Base-by-base conservation (phyloP, 2,888 invertebrate genomes). In the Lasioglossum lativentre region DNA sequence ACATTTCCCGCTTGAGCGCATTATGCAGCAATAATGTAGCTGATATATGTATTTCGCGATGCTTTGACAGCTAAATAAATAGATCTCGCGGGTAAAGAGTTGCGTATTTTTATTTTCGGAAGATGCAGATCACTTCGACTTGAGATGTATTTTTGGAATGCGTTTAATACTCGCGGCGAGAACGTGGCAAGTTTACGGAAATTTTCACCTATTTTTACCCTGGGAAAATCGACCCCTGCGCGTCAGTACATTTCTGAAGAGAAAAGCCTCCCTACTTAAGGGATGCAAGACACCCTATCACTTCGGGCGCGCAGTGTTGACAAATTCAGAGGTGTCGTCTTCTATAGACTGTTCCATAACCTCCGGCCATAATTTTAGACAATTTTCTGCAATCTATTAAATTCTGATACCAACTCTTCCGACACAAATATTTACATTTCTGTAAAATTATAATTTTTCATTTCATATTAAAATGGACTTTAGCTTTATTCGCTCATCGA, bases 201-300 rank as follows among this genome's bases (percentile, higher is more conserved):
- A 66, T 34, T 66, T 19, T 34, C 66, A 6, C 19, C 34, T 66
- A 66, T 66, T 66, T 66, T 34, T 59, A 16, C 19, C 66, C 19
- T 4, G 2, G 66, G 30, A 66, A 34, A 66, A 66, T 66, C 66
- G 66, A 66, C 6, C 34, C 30, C 68, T 4, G 68, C 1, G 23
- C 4, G 34, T 12, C 19, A 23, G 38, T 38, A 68, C 38, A 38
- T 66, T 10, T 68, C 23, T 38, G 23, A 68, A n/a, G 38, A 68
- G 38, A 23, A 38, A 38, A 68, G 38, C 68, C 23, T 3, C 68
- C 38, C 38, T 68, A 10, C 68, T 38, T 38, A 38, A 38, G 68
- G 68, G 68, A 10, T 68, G 68, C 38, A 66, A 59, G 30, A 66
- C 66, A 38, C 68, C 68, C 23, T 68, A 68, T 68, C 38, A 38